Conservation (phyloP, 2,113 vertebrate genomes). For the Tauraco erythrolophus region DNA sequence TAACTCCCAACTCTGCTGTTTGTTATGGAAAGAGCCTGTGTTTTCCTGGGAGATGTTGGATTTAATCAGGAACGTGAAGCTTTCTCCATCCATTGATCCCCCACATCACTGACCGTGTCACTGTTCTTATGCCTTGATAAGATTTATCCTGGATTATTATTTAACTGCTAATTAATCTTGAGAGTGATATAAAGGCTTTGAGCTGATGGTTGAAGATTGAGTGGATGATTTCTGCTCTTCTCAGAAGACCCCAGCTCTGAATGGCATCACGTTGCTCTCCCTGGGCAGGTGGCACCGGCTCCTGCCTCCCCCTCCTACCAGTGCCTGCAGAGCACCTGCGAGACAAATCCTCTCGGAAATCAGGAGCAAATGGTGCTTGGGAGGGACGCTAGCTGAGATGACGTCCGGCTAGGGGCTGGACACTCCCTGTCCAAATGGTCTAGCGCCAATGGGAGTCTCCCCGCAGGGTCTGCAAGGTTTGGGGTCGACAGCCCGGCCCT, state of each 20-base stretch:
- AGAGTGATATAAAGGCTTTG: slow-evolving; percentile 34
- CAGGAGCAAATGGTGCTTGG: background rate
- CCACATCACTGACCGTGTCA: background rate
- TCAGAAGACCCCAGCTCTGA: background rate
- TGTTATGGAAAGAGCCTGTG: background rate
- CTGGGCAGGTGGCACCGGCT: background rate
- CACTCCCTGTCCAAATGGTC: background rate
- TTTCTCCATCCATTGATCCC: background rate
- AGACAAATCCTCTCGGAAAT: background rate
- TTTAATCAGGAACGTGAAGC: background rate
- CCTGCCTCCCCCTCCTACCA: background rate
- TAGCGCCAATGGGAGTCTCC: background rate
- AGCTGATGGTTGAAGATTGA: slow-evolving; percentile 23
- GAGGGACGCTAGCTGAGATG: background rate
- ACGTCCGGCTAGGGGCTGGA: background rate
- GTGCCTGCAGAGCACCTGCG: background rate
- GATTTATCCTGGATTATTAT: slow-evolving; percentile 51
- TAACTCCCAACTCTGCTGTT: background rate
- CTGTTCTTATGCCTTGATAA: background rate
- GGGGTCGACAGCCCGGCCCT: background rate
- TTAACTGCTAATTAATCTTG: slow-evolving; percentile 42
- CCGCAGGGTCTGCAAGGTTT: background rate
- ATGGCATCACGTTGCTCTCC: background rate
- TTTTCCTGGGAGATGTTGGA: background rate
- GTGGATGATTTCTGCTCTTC: slow-evolving; percentile 13